phyloP scores from a whole-genome alignment of 92 coral and sea anemone species.

The Heteractis magnifica region DNA sequence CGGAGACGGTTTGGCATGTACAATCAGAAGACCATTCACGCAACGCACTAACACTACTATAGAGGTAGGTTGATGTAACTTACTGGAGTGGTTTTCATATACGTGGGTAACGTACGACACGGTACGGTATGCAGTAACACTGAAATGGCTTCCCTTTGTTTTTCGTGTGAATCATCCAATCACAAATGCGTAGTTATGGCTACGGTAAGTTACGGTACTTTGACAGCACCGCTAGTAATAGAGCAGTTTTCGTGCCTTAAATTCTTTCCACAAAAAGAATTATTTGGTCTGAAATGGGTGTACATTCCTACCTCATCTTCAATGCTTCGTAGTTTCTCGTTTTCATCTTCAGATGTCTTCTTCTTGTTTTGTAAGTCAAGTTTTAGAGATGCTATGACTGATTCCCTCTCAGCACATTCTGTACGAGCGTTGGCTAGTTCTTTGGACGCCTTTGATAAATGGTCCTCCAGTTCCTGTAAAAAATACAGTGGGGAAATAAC shows the following conservation, averaged over 20 bases:
- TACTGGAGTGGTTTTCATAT: no score
- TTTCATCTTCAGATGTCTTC: constrained; percentile 62
- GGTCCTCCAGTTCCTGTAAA: constrained; percentile 69
- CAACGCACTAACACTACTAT: no score
- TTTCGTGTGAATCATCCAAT: no score
- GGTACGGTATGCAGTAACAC: no score
- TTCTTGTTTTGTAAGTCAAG: constrained; percentile 73
- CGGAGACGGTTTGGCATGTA: no score
- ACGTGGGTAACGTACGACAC: no score
- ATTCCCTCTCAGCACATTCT: constrained; percentile 87
- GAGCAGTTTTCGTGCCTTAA: background rate
- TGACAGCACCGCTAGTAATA: no score
- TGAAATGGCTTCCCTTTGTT: no score
- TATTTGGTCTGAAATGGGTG: background rate
- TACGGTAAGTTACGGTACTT: no score
- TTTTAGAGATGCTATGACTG: constrained; percentile 69
- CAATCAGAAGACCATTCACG: no score
- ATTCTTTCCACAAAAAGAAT: background rate
- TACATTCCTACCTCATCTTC: constrained; percentile 69
- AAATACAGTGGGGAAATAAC: background rate
- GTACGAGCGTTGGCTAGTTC: constrained; percentile 71
- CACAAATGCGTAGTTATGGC: no score
- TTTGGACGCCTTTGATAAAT: constrained; percentile 49
- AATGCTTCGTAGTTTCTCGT: constrained; percentile 45
- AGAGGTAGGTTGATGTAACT: no score